phyloP scores from a whole-genome alignment of 30 jellyfish, hydroid and myxozoan species.

The Haliclystus octoradiatus region DNA sequence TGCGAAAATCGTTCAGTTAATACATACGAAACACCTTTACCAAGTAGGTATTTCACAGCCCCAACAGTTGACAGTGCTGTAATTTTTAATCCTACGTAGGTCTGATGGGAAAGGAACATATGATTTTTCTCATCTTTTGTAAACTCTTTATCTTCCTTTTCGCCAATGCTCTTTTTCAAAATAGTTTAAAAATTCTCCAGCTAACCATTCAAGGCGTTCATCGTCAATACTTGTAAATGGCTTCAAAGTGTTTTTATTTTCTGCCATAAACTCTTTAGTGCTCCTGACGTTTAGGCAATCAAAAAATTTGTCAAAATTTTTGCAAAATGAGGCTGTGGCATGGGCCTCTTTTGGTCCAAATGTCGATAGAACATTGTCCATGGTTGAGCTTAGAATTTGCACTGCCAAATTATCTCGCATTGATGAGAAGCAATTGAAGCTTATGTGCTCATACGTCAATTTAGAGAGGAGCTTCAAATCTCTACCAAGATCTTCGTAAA shows the following conservation, averaged over 20 bases:
- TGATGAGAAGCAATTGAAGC: conserved; percentile 18
- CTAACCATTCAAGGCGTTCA: conserved; percentile 26
- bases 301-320: conserved; percentile 33
- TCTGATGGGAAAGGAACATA: conserved; percentile 42
- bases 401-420: conserved; percentile 41
- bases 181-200: conserved; percentile 22
- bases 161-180: too few relatives aligned
- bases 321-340: conserved; percentile 40
- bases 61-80: conserved; percentile 16
- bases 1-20: conserved; percentile 26
- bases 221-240: conserved; percentile 22
- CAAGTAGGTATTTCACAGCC: conserved; percentile 32
- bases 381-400: conserved; percentile 22
- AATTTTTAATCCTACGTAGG: conserved; percentile 32
- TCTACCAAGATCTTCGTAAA: not conserved
- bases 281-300: conserved; percentile 48
- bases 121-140: conserved; percentile 7
- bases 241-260: conserved; percentile 24
- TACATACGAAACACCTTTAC: conserved; percentile 13
- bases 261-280: conserved; percentile 13
- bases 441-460: conserved; percentile 36
- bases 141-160: too few relatives aligned
- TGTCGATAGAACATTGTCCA: conserved; percentile 15
- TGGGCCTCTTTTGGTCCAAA: conserved; percentile 18
- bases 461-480: conserved; percentile 25